Conservation (phyloP, 2,888 invertebrate species). For the Cremastinae sp. region DNA sequence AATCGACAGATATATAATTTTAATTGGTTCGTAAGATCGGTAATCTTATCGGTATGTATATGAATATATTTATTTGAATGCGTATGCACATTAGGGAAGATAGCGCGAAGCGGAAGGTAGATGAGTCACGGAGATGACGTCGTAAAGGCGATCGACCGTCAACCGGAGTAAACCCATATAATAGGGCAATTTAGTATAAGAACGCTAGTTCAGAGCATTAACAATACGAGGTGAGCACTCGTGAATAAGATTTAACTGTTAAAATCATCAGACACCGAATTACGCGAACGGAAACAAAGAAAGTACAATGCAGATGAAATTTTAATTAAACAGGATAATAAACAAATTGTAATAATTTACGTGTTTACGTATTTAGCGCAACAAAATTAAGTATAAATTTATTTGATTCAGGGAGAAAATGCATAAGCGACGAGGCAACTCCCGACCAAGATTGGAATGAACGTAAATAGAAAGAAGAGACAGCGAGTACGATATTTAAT, state of each 20-base stretch:
- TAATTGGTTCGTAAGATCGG: no score
- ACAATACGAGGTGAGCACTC: not conserved
- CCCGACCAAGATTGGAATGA: constrained; percentile 15
- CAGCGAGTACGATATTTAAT: constrained; percentile 59
- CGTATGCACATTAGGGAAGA: constrained; percentile 2
- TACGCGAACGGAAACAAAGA: no score
- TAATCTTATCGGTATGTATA: not conserved
- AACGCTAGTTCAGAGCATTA: constrained; percentile 4
- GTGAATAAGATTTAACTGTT: not conserved
- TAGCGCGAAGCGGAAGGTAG: constrained; percentile 10
- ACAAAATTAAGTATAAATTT: no score
- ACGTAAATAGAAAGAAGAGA: constrained; percentile 50
- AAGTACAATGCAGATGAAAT: no score
- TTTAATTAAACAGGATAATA: no score
- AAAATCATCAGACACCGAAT: not conserved
- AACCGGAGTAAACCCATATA: constrained; percentile 61
- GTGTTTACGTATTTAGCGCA: no score
- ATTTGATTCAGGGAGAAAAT: not conserved
- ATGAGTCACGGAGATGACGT: constrained; percentile 58
- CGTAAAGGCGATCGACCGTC: constrained; percentile 69
- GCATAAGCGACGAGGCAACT: not conserved
- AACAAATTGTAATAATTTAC: no score
- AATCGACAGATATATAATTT: no score
- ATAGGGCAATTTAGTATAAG: constrained; percentile 25
- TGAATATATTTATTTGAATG: constrained; percentile 6